phyloP scores from a whole-genome alignment of 2,797 vertebrate species.

The Tachyglossus aculeatus region DNA sequence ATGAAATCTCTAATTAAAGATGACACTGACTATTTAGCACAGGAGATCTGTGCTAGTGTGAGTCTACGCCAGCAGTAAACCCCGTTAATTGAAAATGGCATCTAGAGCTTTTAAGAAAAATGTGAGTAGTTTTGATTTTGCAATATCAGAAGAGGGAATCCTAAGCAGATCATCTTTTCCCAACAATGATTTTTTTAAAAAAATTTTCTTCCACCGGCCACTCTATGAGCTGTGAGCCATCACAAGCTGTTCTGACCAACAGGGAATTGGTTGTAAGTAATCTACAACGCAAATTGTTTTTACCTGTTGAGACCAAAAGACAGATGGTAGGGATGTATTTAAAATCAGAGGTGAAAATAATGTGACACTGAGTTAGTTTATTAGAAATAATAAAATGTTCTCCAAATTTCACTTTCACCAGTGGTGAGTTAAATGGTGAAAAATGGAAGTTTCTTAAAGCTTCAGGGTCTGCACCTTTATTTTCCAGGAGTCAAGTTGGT shows the following conservation, averaged over 20 bases:
- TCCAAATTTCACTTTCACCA: conserved; percentile 40
- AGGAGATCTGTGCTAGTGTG: conserved; percentile 62
- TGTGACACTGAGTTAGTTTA: conserved; percentile 55
- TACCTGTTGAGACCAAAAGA: conserved; percentile 67
- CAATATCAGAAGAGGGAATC: conserved; percentile 61
- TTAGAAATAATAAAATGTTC: conserved; percentile 46
- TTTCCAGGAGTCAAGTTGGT: no score
- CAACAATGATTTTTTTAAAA: conserved; percentile 46
- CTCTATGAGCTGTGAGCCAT: conserved; percentile 70
- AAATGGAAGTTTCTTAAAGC: no score
- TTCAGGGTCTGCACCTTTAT: no score
- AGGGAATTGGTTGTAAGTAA: conserved; percentile 71
- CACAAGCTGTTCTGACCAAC: conserved; percentile 75
- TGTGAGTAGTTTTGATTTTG: no score
- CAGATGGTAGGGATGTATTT: conserved; percentile 78
- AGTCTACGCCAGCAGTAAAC: no score
- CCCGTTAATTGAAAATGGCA: no score
- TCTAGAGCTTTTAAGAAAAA: no score
- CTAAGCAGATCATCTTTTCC: conserved; percentile 54
- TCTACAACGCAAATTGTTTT: conserved; percentile 67
- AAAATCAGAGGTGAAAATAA: conserved; percentile 63
- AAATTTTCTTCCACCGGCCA: conserved; percentile 59
- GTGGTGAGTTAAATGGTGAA: conserved; percentile 33
- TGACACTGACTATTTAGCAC: conserved; percentile 51
- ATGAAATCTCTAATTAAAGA: conserved; percentile 61